A percentile compares a stretch with the other conserved stretches of the same genome.
Evolutionary conservation across 2,797 vertebrate genomes (phyloP).

Genomic region (Acipenser transmontanus): DNA sequence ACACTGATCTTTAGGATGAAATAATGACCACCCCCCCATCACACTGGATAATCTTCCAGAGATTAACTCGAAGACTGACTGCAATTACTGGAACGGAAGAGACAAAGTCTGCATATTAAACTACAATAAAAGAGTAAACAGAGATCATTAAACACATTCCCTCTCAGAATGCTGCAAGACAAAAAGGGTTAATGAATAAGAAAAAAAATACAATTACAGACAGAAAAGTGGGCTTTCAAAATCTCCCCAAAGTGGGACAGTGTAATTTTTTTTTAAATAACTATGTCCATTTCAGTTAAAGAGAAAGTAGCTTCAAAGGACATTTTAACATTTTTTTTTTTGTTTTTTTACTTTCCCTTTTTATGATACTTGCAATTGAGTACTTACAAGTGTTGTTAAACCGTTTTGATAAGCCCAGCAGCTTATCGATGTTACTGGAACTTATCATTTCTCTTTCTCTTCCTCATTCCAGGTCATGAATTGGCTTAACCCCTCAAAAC

Average conservation of each 20-base stretch:
- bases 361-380: too few relatives aligned
- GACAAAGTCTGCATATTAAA: constrained; percentile 26
- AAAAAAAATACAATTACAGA: background rate
- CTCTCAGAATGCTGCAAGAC: background rate
- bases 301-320: background rate
- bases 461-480: too few relatives aligned
- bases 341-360: background rate
- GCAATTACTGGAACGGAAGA: constrained; percentile 23
- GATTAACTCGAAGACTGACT: constrained; percentile 30
- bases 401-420: too few relatives aligned
- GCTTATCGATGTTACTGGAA: too few relatives aligned
- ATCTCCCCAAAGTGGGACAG: background rate
- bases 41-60: constrained; percentile 34
- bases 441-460: too few relatives aligned
- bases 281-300: background rate
- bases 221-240: background rate
- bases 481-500: too few relatives aligned
- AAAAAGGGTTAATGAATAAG: background rate
- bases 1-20: constrained; percentile 30
- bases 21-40: constrained; percentile 32
- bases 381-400: too few relatives aligned
- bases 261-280: background rate
- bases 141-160: background rate
- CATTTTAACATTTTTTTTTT: background rate
- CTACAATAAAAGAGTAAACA: constrained; percentile 24